Conservation (phyloP, 2,888 invertebrate species). For the Lithosia quadra region DNA sequence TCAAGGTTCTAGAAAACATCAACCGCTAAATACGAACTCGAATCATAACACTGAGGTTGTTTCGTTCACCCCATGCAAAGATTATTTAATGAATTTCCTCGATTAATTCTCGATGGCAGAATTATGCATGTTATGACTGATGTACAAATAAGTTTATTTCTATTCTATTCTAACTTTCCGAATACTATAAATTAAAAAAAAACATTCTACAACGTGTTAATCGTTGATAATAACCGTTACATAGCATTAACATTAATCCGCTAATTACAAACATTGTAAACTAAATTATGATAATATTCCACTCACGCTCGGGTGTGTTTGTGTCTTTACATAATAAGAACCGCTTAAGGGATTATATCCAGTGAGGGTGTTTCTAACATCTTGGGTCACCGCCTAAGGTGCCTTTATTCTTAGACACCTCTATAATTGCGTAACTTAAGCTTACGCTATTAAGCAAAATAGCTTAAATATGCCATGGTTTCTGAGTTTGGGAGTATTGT, state of each 20-base stretch:
- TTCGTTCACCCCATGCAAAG: too few species aligned
- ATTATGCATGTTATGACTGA: too few species aligned
- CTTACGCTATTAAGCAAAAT: slow-evolving; percentile 1
- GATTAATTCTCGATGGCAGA: too few species aligned
- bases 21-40: too few species aligned
- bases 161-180: too few species aligned
- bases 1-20: too few species aligned
- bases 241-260: slow-evolving; percentile 6
- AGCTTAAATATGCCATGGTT: neutral
- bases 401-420: slow-evolving; percentile 13
- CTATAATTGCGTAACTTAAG: slow-evolving; percentile 17
- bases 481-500: neutral
- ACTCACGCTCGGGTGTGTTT: neutral
- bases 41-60: too few species aligned
- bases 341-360: slow-evolving; percentile 25
- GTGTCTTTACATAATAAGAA: slow-evolving; percentile 18
- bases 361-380: slow-evolving; percentile 13
- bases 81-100: too few species aligned
- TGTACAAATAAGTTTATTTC: too few species aligned
- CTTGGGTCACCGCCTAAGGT: slow-evolving; percentile 28
- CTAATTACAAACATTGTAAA: slow-evolving; percentile 6
- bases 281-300: slow-evolving; percentile 7
- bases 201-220: neutral
- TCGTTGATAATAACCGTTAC: neutral
- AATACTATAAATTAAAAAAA: too few species aligned